phyloP scores from a whole-genome alignment of 2,797 vertebrate species.

The Pangasius mekongensis region DNA sequence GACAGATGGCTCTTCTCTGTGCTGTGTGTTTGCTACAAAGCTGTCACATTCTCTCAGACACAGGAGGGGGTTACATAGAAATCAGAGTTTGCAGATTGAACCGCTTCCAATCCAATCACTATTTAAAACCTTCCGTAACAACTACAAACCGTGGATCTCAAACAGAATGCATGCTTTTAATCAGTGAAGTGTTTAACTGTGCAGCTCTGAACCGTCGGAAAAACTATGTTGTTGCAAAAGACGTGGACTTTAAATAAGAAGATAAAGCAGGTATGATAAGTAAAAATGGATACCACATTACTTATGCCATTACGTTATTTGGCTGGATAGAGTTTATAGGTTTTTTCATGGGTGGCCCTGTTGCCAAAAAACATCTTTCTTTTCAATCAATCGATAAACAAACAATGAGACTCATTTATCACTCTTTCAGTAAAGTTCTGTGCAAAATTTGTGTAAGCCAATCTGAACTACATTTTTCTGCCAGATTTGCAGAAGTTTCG shows the following conservation, averaged over 20 bases:
- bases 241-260: neutral
- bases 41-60: slow-evolving; percentile 22
- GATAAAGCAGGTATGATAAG: neutral
- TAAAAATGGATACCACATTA: neutral
- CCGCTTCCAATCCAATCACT: neutral
- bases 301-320: neutral
- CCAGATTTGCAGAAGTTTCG: neutral
- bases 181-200: neutral
- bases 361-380: neutral
- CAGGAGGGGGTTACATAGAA: neutral
- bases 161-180: neutral
- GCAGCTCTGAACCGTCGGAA: neutral
- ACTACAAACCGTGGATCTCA: neutral
- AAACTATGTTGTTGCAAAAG: neutral
- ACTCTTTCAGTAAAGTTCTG: neutral
- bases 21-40: slow-evolving; percentile 16
- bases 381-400: neutral
- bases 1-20: slow-evolving; percentile 18
- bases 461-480: neutral
- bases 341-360: neutral
- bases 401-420: neutral
- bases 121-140: neutral
- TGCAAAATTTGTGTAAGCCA: neutral
- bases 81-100: neutral
- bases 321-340: neutral